These are phyloP conservation scores for Nebria ingens DNA, from an alignment of 1,140 invertebrate genomes.

Conservation along the genomic window DNA sequence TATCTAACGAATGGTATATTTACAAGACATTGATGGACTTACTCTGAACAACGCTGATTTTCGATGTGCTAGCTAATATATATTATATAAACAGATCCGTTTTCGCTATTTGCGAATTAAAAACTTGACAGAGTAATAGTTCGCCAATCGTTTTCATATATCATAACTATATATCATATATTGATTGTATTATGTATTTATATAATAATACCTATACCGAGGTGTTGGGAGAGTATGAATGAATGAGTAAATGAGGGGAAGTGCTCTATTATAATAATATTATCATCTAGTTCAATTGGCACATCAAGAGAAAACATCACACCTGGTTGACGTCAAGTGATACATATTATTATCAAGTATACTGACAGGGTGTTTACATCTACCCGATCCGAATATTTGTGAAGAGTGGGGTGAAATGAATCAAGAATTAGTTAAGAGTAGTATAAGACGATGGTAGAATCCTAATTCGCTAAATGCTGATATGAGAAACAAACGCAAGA, in stretches of 20 bases:
- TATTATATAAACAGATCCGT: neutral
- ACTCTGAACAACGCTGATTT: neutral
- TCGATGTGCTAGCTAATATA: conserved; percentile 6
- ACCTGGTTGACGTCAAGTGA: neutral
- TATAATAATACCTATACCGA: too few relatives aligned
- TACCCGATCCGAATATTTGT: neutral
- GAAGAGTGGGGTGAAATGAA: neutral
- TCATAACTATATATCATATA: too few relatives aligned
- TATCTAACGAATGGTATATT: conserved; percentile 6
- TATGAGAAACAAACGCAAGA: neutral
- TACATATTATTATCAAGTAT: neutral
- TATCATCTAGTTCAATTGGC: neutral
- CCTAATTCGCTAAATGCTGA: neutral
- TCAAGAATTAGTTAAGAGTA: neutral
- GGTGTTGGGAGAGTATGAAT: neutral
- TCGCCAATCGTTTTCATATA: neutral
- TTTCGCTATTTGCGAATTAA: neutral
- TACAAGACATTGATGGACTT: conserved; percentile 3
- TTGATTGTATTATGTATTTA: too few relatives aligned
- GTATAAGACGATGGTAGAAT: neutral
- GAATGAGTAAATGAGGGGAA: neutral
- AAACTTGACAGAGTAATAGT: neutral
- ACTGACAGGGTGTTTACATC: neutral
- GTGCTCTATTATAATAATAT: too few relatives aligned
- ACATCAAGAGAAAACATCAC: conserved; percentile 5